Evolutionary conservation across 2,797 vertebrate species (phyloP), one percentile per base, ranked within the genome.

Genomic region (Muscicapa comitata): DNA sequence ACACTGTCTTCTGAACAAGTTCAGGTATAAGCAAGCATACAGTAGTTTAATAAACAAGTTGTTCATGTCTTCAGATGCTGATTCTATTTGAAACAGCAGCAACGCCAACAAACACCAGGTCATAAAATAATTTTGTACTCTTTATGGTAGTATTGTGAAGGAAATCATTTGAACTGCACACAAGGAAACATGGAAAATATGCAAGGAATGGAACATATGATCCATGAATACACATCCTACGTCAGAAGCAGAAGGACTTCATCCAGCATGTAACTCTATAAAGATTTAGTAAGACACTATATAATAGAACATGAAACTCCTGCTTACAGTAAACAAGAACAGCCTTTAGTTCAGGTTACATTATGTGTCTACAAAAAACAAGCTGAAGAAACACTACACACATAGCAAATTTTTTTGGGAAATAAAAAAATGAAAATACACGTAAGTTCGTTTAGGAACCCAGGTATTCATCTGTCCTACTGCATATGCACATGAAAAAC

Each of bases 101-200:
- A 81, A 35, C 42, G 35, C 43, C 71, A 89, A 85, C 25, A 75
- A 77, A 92, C 28, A 62, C 23, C 7, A 83, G n/a, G 72, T 48
- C 18, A 4, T 77, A 89, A 84, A 88, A 88, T 38, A 77, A 80
- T 78, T 67, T 65, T 76, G n/a, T 77, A 68, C 50, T 87, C 61
- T 59, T 25, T 87, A 29, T 54, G 50, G 86, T 61, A 85, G 72
- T 76, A 86, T 67, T 28, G 21, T 66, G 51, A 78, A 66, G 59
- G 42, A 74, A 84, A 59, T 80, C 0, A 81, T 83, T 90, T 78
- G 42, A 92, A 76, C 48, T 65, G 55, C 80, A 51, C 17, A 37
- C 62, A 83, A 62, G 61, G 70, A 87, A 87, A 75, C 45, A 71
- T 7, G 82, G 84, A 93, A 95, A 96, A 81, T 91, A 95, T 93